These are phyloP conservation scores for Microcebus jonahi DNA, from an alignment of 2,113 vertebrate genomes.

Conservation along the genomic window DNA sequence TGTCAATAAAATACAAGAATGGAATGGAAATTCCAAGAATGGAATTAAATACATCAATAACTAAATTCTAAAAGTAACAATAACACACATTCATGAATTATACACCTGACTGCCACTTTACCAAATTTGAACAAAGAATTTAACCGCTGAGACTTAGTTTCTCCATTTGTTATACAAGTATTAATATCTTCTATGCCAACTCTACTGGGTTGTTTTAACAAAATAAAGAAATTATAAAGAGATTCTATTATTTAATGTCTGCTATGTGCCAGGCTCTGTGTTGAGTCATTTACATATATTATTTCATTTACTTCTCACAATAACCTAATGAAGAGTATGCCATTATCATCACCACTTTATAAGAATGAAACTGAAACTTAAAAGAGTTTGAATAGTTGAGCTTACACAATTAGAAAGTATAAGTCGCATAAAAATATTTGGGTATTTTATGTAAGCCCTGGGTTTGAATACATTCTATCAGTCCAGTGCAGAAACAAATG, in stretches of 20 bases:
- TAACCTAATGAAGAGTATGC: not conserved
- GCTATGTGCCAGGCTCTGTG: not conserved
- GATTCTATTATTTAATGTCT: not conserved
- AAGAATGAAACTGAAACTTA: not conserved
- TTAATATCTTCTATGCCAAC: not conserved
- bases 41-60: not conserved
- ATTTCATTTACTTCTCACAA: not conserved
- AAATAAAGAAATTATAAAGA: not conserved
- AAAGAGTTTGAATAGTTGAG: not conserved
- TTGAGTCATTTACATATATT: not conserved
- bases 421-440: not conserved
- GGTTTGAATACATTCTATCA: not conserved
- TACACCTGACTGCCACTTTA: not conserved
- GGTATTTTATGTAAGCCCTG: constrained; percentile 17
- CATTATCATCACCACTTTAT: constrained; percentile 12
- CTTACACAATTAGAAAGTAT: not conserved
- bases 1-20: not conserved
- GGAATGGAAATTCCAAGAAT: not conserved
- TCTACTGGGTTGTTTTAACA: not conserved
- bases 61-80: not conserved
- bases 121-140: constrained; percentile 37
- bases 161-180: not conserved
- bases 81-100: constrained; percentile 1
- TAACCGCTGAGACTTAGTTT: not conserved
- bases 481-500: not conserved